phyloP scores from a whole-genome alignment of 2,797 vertebrate genomes.

The Gymnocypris eckloni region DNA sequence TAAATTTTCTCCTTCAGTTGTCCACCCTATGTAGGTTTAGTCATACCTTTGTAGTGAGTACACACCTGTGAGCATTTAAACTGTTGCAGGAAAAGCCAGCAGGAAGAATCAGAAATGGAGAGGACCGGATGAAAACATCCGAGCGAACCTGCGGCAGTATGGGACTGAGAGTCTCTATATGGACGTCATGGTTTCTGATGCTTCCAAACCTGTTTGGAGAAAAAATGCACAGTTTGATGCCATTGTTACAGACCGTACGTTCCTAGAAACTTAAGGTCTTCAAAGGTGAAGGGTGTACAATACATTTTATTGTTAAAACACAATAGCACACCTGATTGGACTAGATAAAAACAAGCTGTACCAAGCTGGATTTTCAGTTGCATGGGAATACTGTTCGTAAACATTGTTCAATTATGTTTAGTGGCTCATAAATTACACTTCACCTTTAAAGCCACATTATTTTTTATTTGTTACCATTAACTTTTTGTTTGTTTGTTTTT shows the following conservation, averaged over 20 bases:
- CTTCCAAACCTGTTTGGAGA: constrained; percentile 91
- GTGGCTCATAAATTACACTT: not conserved
- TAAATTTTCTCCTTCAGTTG: not conserved
- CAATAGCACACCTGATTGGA: not conserved
- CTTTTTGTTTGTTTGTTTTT: not conserved
- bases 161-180: constrained; percentile 88
- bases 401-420: not conserved
- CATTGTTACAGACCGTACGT: constrained; percentile 93
- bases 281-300: not conserved
- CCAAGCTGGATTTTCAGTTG: not conserved
- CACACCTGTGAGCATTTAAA: not conserved
- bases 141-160: constrained; percentile 95
- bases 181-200: constrained; percentile 93
- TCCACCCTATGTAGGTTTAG: not conserved
- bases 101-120: constrained; percentile 98
- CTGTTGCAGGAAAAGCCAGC: constrained; percentile 88
- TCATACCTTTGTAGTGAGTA: not conserved
- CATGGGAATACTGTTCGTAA: not conserved
- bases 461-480: not conserved
- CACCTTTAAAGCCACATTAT: not conserved
- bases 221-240: constrained; percentile 87
- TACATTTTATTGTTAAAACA: not conserved
- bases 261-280: not conserved
- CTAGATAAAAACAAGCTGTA: not conserved
- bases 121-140: constrained; percentile 97